phyloP scores from a whole-genome alignment of 2,797 vertebrate genomes.

The Eospalax fontanierii region DNA sequence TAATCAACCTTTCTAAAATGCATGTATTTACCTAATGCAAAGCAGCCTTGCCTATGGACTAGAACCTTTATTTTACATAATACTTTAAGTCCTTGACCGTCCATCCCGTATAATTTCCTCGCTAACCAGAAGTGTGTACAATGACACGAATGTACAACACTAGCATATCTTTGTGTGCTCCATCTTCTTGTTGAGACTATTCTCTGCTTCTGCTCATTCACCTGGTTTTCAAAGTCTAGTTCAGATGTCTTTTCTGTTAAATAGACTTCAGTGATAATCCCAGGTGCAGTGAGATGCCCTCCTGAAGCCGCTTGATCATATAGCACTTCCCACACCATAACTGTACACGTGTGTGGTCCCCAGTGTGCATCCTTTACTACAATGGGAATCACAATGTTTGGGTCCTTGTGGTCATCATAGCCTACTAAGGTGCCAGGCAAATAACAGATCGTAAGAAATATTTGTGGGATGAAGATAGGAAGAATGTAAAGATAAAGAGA shows the following conservation, averaged over 20 bases:
- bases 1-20: not conserved
- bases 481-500: not conserved
- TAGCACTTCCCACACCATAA: too few species aligned
- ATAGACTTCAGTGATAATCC: not conserved
- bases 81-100: not conserved
- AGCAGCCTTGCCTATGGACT: not conserved
- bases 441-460: not conserved
- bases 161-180: not conserved
- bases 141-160: not conserved
- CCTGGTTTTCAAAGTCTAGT: not conserved
- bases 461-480: not conserved
- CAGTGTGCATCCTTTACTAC: not conserved
- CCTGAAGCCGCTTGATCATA: not conserved
- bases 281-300: not conserved
- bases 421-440: fast-evolving
- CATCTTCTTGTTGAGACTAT: not conserved
- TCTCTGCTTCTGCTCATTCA: not conserved
- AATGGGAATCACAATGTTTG: not conserved
- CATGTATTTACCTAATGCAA: not conserved
- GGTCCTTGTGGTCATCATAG: not conserved
- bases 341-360: not conserved
- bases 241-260: not conserved
- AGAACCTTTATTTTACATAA: not conserved
- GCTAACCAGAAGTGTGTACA: not conserved
- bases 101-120: not conserved